These are phyloP conservation scores for Protonibea diacanthus DNA, from an alignment of 2,797 vertebrate species.

Conservation along the genomic window DNA sequence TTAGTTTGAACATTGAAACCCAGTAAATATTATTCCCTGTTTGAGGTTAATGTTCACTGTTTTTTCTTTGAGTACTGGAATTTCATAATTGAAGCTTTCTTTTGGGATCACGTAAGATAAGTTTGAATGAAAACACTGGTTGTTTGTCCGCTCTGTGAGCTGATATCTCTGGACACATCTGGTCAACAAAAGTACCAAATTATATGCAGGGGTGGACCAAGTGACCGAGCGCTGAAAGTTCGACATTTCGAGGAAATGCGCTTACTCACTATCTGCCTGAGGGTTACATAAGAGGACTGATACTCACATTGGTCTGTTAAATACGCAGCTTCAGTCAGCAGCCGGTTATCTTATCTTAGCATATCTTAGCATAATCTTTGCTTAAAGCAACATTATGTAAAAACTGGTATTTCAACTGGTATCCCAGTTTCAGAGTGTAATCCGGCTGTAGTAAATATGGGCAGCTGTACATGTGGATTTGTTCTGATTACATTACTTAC, in stretches of 20 bases:
- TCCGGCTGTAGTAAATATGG: no score
- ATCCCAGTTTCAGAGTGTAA: no score
- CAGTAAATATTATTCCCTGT: not conserved
- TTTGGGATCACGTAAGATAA: not conserved
- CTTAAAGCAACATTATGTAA: not conserved
- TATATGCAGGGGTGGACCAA: not conserved
- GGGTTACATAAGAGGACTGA: not conserved
- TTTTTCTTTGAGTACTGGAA: conserved; percentile 9
- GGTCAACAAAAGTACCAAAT: conserved; percentile 5
- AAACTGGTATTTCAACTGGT: no score
- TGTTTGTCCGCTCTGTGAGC: not conserved
- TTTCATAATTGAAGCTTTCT: not conserved
- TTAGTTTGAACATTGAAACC: conserved; percentile 19
- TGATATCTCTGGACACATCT: not conserved
- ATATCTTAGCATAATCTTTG: not conserved
- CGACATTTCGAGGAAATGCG: not conserved
- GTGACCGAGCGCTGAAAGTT: not conserved
- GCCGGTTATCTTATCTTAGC: not conserved
- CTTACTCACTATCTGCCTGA: no score
- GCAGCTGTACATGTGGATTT: no score
- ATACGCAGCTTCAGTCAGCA: not conserved
- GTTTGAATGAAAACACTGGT: not conserved
- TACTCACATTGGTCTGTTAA: not conserved
- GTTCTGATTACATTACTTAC: no score
- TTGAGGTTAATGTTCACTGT: not conserved